A percentile compares a stretch with the other conserved stretches of the same genome.
Evolutionary conservation across 2,888 invertebrate genomes (phyloP).

Genomic region (Syrphus vitripennis): DNA sequence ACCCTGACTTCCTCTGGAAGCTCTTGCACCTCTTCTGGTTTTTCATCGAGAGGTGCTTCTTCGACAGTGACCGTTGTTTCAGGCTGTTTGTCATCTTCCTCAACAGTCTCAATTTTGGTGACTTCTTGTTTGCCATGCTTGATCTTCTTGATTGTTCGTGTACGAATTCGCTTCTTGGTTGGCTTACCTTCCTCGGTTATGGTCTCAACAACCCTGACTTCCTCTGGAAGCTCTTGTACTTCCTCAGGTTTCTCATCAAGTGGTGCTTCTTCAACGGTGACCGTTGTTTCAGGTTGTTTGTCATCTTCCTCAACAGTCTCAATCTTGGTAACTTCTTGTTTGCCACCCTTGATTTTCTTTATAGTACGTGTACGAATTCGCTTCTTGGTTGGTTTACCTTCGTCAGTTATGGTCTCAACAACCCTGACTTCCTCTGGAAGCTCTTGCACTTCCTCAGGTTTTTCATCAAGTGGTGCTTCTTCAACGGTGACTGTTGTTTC

Average conservation of each 20-base stretch:
- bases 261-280: conserved; percentile 75
- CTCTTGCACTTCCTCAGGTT: conserved; percentile 57
- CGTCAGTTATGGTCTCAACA: conserved; percentile 54
- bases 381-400: conserved; percentile 74
- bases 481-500: conserved; percentile 75
- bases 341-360: conserved; percentile 74
- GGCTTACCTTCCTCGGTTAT: conserved; percentile 76
- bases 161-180: conserved; percentile 31
- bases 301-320: conserved; percentile 79
- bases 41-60: conserved; percentile 68
- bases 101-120: conserved; percentile 75
- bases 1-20: conserved; percentile 74
- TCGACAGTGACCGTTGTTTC: conserved; percentile 74
- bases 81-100: conserved; percentile 79
- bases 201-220: conserved; percentile 75
- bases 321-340: conserved; percentile 79
- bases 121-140: conserved; percentile 78
- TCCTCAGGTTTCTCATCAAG: conserved; percentile 64
- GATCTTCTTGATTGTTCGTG: conserved; percentile 64
- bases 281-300: conserved; percentile 77
- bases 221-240: conserved; percentile 78
- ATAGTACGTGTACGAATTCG: conserved; percentile 77
- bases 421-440: conserved; percentile 73
- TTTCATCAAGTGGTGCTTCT: conserved; percentile 50
- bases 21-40: conserved; percentile 50